phyloP scores from a whole-genome alignment of 2,888 invertebrate genomes.

The Cerceris rybyensis region DNA sequence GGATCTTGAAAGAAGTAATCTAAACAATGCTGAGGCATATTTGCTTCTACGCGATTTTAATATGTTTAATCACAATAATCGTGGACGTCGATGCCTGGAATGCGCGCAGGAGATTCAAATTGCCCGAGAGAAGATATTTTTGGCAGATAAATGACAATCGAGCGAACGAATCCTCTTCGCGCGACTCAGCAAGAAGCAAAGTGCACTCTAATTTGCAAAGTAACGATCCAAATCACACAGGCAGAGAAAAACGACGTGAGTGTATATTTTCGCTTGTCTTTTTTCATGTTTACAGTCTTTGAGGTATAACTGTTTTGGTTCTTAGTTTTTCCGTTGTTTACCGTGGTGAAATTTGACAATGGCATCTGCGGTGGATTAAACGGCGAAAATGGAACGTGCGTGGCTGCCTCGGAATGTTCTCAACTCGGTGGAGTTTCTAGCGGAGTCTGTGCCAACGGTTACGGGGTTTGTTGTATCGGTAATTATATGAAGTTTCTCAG shows the following conservation, averaged over 20 bases:
- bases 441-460: conserved; percentile 91
- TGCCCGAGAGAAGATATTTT: conserved; percentile 30
- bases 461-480: conserved; percentile 90
- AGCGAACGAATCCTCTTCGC: background rate
- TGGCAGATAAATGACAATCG: conserved; percentile 46
- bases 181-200: conserved; percentile 10
- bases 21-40: conserved; percentile 10
- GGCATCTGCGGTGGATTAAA: conserved; percentile 89
- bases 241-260: conserved; percentile 61
- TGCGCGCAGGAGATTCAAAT: conserved; percentile 26
- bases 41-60: conserved; percentile 9
- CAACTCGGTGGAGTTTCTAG: conserved; percentile 88
- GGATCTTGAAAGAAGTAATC: background rate
- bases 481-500: conserved; percentile 65
- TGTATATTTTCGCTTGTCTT: background rate
- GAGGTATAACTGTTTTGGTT: background rate
- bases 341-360: conserved; percentile 90
- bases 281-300: background rate
- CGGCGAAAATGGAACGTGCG: conserved; percentile 92
- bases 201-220: conserved; percentile 22
- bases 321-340: conserved; percentile 91
- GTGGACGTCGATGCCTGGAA: conserved; percentile 46
- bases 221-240: conserved; percentile 10
- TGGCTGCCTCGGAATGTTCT: conserved; percentile 88
- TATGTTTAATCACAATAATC: conserved; percentile 17